Percentiles rank a stretch among this genome's conserved stretches.
These are phyloP conservation scores for Megalopta genalis DNA, from an alignment of 1,140 invertebrate genomes.

Conservation along the genomic window DNA sequence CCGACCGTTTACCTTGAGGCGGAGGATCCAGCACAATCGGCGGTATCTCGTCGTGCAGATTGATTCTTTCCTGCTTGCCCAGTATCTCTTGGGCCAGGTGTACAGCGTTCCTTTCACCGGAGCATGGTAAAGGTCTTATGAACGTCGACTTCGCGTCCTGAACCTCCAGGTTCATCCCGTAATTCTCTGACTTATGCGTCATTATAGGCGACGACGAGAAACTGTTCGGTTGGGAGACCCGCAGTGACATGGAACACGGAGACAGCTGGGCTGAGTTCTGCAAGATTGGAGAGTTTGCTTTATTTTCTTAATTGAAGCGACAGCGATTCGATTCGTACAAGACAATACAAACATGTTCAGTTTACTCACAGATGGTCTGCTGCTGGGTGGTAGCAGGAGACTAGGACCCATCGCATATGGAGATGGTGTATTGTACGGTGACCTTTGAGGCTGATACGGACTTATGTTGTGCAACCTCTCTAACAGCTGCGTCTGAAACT, in stretches of 20 bases:
- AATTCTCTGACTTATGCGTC: constrained; percentile 69
- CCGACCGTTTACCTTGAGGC: constrained; percentile 63
- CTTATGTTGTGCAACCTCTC: constrained; percentile 82
- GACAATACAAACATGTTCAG: too few relatives aligned
- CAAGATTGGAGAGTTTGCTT: constrained; percentile 23
- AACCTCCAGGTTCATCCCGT: constrained; percentile 37
- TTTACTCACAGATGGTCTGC: constrained; percentile 68
- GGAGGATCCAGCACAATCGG: constrained; percentile 76
- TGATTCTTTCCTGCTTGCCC: constrained; percentile 52
- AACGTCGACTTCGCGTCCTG: constrained; percentile 80
- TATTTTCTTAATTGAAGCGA: too few relatives aligned
- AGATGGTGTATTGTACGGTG: constrained; percentile 72
- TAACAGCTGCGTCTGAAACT: constrained; percentile 81
- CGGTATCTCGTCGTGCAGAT: constrained; percentile 64
- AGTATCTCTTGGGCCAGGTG: constrained; percentile 30
- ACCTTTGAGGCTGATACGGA: constrained; percentile 74
- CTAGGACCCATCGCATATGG: constrained; percentile 68
- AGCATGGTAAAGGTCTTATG: constrained; percentile 84
- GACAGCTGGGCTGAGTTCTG: constrained; percentile 71
- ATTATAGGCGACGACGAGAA: constrained; percentile 76
- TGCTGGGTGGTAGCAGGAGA: constrained; percentile 69
- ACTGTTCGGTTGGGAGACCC: constrained; percentile 75
- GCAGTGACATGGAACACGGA: constrained; percentile 68
- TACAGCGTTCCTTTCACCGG: constrained; percentile 39
- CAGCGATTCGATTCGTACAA: not conserved